These are phyloP conservation scores for Muschampia staudingeri DNA, from an alignment of 2,888 invertebrate species.

Conservation along the genomic window DNA sequence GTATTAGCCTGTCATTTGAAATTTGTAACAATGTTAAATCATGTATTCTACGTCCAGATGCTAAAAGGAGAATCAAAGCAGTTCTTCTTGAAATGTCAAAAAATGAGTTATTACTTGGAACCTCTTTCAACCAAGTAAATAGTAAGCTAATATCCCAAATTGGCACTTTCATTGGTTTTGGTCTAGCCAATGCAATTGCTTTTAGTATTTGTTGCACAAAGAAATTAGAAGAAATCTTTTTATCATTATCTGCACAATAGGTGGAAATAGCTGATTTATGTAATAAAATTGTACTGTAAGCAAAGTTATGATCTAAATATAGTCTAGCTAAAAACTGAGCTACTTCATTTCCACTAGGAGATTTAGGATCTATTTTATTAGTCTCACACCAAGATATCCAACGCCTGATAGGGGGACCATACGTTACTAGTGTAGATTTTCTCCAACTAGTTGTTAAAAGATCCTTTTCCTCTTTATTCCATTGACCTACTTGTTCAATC, in stretches of 20 bases:
- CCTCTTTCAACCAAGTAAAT: background rate
- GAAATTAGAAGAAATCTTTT: background rate
- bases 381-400: conserved; percentile 8
- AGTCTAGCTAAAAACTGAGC: background rate
- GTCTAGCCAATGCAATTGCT: background rate
- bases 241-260: background rate
- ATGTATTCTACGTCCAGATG: background rate
- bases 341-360: background rate
- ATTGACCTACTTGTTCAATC: background rate
- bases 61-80: background rate
- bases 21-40: background rate
- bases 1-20: background rate
- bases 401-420: background rate
- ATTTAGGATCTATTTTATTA: background rate
- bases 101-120: background rate
- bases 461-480: background rate
- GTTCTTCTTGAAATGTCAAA: background rate
- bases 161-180: background rate
- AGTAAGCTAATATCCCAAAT: background rate
- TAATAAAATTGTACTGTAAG: background rate
- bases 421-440: background rate
- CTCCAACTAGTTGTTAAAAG: background rate
- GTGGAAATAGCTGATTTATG: background rate
- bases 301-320: background rate
- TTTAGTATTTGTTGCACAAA: background rate